Conservation (phyloP, 2,113 vertebrate genomes). For the Zeus faber region DNA sequence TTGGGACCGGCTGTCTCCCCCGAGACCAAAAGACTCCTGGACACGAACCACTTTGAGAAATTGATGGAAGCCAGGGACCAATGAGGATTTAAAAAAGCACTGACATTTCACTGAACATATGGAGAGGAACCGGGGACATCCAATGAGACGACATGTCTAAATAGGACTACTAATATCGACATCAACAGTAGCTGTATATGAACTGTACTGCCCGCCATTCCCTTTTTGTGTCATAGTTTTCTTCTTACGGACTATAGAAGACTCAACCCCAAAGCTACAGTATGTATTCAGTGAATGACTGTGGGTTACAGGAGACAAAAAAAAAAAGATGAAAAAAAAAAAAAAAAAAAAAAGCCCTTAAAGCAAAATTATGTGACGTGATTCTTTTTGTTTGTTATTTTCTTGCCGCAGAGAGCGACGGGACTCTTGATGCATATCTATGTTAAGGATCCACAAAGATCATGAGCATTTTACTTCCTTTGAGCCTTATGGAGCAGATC, state of each 20-base stretch:
- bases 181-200: conserved; percentile 53
- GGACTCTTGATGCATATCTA: conserved; percentile 64
- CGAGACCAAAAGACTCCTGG: conserved; percentile 45
- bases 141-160: conserved; percentile 41
- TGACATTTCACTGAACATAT: conserved; percentile 43
- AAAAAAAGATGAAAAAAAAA: conserved; percentile 1
- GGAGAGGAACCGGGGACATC: conserved; percentile 26
- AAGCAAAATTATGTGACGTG: conserved; percentile 62
- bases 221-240: conserved; percentile 70
- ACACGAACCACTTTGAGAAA: conserved; percentile 42
- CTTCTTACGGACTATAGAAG: conserved; percentile 47
- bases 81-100: conserved; percentile 41
- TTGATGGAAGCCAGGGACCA: conserved; percentile 54
- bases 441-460: conserved; percentile 63
- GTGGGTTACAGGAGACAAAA: conserved; percentile 41
- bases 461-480: conserved; percentile 64
- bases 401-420: conserved; percentile 45
- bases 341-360: conserved; percentile 27
- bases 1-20: conserved; percentile 37
- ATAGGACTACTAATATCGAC: conserved; percentile 45
- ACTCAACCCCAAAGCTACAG: conserved; percentile 53
- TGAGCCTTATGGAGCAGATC: conserved; percentile 59
- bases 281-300: conserved; percentile 65
- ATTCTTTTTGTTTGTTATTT: conserved; percentile 55
- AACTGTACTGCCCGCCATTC: conserved; percentile 54